Evolutionary conservation across 2,797 vertebrate genomes (phyloP).

Genomic region (Manis javanica): DNA sequence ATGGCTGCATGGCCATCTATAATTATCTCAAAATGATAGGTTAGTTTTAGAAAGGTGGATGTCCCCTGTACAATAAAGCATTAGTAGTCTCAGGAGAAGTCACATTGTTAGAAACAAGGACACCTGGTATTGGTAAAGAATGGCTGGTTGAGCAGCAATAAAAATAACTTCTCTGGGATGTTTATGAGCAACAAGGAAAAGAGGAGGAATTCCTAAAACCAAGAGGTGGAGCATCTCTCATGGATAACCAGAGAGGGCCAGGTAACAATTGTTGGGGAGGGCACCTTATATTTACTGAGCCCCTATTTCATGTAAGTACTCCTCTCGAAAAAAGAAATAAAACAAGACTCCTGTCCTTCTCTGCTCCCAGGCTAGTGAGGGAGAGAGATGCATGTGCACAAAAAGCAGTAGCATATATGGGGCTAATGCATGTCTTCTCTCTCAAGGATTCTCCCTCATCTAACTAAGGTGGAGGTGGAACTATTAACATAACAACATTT

Average conservation of each 20-base stretch:
- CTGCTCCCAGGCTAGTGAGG: background rate
- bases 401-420: background rate
- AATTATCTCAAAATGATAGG: background rate
- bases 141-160: fast-evolving
- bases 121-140: no score
- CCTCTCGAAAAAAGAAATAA: background rate
- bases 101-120: background rate
- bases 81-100: background rate
- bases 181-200: background rate
- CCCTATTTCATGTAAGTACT: background rate
- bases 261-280: no score
- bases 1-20: background rate
- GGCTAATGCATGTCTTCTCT: background rate
- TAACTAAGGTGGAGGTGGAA: background rate
- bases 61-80: no score
- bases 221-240: background rate
- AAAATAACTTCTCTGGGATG: background rate
- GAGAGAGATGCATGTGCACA: background rate
- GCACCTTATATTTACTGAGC: background rate
- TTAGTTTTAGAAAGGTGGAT: background rate
- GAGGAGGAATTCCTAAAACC: background rate
- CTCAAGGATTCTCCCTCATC: background rate
- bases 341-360: background rate
- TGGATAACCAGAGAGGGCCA: background rate
- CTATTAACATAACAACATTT: fast-evolving